Conservation (phyloP, 2,797 vertebrate species). For the Sebastes reedi region DNA sequence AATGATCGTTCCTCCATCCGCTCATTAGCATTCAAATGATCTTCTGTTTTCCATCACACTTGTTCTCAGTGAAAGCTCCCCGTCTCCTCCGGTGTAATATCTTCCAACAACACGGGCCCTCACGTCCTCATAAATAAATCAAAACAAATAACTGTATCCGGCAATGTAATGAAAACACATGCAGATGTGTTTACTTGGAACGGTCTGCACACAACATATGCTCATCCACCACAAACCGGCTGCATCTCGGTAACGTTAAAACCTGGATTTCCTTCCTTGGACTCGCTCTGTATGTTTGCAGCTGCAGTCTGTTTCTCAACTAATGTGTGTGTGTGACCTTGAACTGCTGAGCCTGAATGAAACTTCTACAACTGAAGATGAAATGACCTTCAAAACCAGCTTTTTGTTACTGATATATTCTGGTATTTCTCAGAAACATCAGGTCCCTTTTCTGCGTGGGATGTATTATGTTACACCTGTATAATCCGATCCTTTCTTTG, state of each 20-base stretch:
- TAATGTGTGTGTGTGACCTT: neutral
- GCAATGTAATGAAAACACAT: slow-evolving; percentile 36
- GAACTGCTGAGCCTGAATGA: neutral
- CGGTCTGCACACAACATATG: slow-evolving; percentile 23
- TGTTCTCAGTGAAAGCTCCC: slow-evolving; percentile 1
- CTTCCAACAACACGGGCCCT: slow-evolving; percentile 23
- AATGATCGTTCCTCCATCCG: neutral
- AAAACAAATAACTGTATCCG: slow-evolving; percentile 34
- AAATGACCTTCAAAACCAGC: neutral
- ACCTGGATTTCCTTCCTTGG: neutral
- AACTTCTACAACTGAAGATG: neutral
- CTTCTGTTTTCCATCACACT: slow-evolving; percentile 2
- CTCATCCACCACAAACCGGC: slow-evolving; percentile 7
- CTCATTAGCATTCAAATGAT: slow-evolving; percentile 25
- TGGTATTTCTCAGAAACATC: neutral
- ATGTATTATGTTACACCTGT: neutral
- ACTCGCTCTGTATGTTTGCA: slow-evolving; percentile 22
- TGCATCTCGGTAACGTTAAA: slow-evolving; percentile 11
- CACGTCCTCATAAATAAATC: slow-evolving; percentile 48
- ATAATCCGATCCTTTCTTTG: neutral
- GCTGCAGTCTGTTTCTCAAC: neutral
- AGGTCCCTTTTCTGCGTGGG: neutral
- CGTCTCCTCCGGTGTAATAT: neutral
- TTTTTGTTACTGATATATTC: neutral
- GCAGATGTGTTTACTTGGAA: slow-evolving; percentile 42